Conservation (phyloP, 2,888 invertebrate genomes). For the Cephus rjabovi region DNA sequence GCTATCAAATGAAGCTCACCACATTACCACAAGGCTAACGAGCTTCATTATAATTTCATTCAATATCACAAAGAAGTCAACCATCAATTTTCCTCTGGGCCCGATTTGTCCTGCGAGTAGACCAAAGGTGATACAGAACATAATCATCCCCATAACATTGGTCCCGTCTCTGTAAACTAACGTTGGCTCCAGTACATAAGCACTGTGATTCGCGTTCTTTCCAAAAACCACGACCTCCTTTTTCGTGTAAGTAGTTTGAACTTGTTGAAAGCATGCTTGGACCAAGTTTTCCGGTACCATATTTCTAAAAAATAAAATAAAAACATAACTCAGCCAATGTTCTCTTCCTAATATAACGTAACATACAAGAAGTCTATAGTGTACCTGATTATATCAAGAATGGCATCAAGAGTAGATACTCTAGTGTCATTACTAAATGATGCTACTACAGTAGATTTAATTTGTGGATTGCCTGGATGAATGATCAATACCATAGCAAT, state of each 20-base stretch:
- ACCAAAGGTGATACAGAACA: conserved; percentile 73
- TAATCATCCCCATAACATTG: conserved; percentile 75
- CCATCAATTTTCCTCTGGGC: conserved; percentile 69
- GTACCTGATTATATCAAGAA: conserved; percentile 72
- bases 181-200: conserved; percentile 48
- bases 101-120: conserved; percentile 72
- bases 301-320: conserved; percentile 64
- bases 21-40: conserved; percentile 71
- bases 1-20: conserved; percentile 58
- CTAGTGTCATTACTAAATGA: conserved; percentile 48
- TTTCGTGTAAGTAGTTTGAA: conserved; percentile 68
- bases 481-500: conserved; percentile 74
- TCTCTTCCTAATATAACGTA: neutral
- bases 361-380: neutral
- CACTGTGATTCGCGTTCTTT: conserved; percentile 43
- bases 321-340: neutral
- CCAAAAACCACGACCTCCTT: conserved; percentile 43
- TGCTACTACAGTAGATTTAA: conserved; percentile 53
- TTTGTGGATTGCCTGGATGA: conserved; percentile 73
- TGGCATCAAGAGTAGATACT: conserved; percentile 71
- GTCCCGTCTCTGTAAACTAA: conserved; percentile 70
- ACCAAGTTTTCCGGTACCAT: conserved; percentile 74
- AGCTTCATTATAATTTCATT: conserved; percentile 74
- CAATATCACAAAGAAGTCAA: conserved; percentile 72
- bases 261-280: conserved; percentile 72